Evolutionary conservation across 2,888 invertebrate species (phyloP).

Genomic region (Willowsia nigromaculata): DNA sequence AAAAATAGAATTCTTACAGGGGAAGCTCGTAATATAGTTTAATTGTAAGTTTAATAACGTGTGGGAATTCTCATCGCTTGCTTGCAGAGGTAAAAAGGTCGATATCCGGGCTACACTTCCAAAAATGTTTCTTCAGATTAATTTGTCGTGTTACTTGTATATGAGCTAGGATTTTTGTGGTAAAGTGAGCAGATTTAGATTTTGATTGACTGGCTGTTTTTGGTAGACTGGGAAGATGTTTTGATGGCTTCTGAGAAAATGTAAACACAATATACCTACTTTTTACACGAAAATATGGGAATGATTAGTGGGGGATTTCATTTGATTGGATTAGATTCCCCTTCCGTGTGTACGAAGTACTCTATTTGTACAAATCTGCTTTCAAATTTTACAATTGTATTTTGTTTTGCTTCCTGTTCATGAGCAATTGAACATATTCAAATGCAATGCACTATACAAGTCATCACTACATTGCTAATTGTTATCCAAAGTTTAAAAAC

Average conservation of each 20-base stretch:
- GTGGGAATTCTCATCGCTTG: background rate
- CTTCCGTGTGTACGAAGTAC: background rate
- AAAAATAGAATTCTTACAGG: too few species aligned
- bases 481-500: too few species aligned
- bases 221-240: background rate
- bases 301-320: background rate
- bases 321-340: background rate
- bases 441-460: too few species aligned
- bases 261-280: background rate
- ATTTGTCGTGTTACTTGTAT: background rate
- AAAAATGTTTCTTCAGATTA: background rate
- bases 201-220: background rate
- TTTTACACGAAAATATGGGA: background rate
- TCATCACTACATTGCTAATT: too few species aligned
- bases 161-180: too few species aligned
- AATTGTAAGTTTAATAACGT: background rate
- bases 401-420: too few species aligned
- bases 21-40: background rate
- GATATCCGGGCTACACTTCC: slow-evolving; percentile 1
- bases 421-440: too few species aligned
- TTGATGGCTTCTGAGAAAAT: background rate
- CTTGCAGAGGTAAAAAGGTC: background rate
- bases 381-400: too few species aligned
- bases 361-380: too few species aligned
- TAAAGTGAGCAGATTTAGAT: too few species aligned